Base-by-base conservation (phyloP, 2,888 invertebrate genomes). In the Loripinus fragilis region DNA sequence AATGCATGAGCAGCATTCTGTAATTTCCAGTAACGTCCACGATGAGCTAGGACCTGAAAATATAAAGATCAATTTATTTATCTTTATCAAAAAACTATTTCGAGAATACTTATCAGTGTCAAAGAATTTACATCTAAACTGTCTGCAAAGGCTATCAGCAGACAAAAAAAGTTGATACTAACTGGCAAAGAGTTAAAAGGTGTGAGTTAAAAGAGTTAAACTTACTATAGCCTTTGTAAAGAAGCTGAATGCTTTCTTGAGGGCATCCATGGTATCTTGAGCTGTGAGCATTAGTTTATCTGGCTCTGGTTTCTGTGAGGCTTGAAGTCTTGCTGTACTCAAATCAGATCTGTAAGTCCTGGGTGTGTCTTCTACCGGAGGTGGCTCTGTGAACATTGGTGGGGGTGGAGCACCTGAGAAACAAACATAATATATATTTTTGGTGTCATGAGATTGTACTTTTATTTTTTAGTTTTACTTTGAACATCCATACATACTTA, bases 21-120 rank as follows among this genome's bases (percentile, higher is more conserved):
- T 78, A 92, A 84, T 3, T 92, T 92, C 93, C 93, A 93, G 89
- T 92, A 91, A 73, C 90, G 88, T 5, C 93, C 93, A 75, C 93
- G 87, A 80, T 93, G 92, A 12, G 93, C 91, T 68, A 93, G 80
- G 17, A 92, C 90, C 93, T 93, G 85, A 3, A 45, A 45, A 45
- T 12, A 38, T n/a, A n/a, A n/a, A n/a, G n/a, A 92, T 89, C 93
- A n/a, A n/a, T n/a, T n/a, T n/a, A n/a, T n/a, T n/a, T n/a, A n/a
- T n/a, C n/a, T n/a, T n/a, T n/a, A n/a, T n/a, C n/a, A n/a, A n/a
- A n/a, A n/a, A n/a, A n/a, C n/a, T n/a, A n/a, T n/a, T n/a, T n/a
- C n/a, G n/a, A n/a, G n/a, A n/a, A 12, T 17, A 17, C 12, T 45
- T 12, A 45, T 45, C 15, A 45, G 17, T 17, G 17, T 45, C 45